Percentiles rank a stretch among this genome's conserved stretches.
phyloP scores from a whole-genome alignment of 2,888 invertebrate species.

The Chloroclysta siterata region DNA sequence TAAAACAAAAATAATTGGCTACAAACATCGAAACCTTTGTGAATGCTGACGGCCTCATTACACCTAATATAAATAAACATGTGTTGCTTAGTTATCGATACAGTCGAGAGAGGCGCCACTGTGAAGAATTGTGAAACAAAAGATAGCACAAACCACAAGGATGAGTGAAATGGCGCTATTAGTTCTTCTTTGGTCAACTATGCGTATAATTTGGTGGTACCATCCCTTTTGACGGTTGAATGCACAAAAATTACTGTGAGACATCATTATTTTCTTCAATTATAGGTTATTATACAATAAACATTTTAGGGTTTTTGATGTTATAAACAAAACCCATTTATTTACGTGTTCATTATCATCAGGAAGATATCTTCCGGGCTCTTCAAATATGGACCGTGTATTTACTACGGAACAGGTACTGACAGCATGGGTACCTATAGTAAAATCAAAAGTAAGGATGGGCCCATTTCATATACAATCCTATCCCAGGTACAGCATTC shows the following conservation, averaged over 20 bases:
- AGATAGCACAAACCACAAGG: neutral
- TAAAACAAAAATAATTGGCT: conserved; percentile 32
- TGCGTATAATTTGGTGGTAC: conserved; percentile 27
- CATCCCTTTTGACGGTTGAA: conserved; percentile 60
- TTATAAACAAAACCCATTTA: neutral
- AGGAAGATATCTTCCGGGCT: no score
- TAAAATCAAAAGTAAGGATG: no score
- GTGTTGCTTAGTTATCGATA: neutral
- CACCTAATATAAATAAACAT: conserved; percentile 47
- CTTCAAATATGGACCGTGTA: no score
- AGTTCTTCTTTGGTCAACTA: neutral
- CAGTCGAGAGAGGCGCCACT: neutral
- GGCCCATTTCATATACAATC: no score
- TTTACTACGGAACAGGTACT: no score
- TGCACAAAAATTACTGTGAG: conserved; percentile 57
- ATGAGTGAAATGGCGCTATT: neutral
- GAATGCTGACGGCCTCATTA: conserved; percentile 41
- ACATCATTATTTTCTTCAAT: conserved; percentile 68
- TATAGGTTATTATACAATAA: conserved; percentile 57
- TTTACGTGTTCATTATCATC: no score
- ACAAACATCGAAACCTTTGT: conserved; percentile 30
- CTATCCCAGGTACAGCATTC: no score
- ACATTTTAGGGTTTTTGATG: conserved; percentile 16
- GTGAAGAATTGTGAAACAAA: neutral
- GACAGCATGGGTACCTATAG: no score